Base-by-base conservation (phyloP, 2,888 invertebrate genomes). In the Nephrotoma flavescens region DNA sequence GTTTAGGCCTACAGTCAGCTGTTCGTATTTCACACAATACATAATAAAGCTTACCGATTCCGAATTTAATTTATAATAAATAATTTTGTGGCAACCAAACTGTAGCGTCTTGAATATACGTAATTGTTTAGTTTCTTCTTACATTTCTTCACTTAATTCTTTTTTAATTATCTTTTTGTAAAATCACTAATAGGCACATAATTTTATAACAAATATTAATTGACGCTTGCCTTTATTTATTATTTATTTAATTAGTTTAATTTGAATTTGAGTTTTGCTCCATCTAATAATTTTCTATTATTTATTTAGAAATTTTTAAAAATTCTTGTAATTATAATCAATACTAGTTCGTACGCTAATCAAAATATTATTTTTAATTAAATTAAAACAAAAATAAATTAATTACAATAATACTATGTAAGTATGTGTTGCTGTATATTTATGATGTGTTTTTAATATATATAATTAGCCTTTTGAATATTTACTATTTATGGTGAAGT, bases 111-210 rank as follows among this genome's bases (percentile, higher is more conserved):
- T 85, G 42, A 42, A 6, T 41, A 41, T 83, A n/a, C 6, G 42
- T 15, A 31, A 44, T 85, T 19, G 15, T 12, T 15, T 85, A 85
- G 42, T 85, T 85, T 42, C 41, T 12, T 42, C 41, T 15, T 42
- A 42, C 5, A 85, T 15, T 41, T 85, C 6, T 85, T 84, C 4
- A 15, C 12, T 84, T 41, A 15, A 42, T 84, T 84, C 11, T 15
- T 44, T 44, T 85, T 71, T 71, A 71, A 71, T 71, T 12, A 86
- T 86, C 45, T 45, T 44, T 31, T 86, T 45, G 44, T 86, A 47
- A 47, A 31, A 86, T 45, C 86, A 86, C 86, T 86, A 86, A 45
- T 86, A 86, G 86, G 86, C 86, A 86, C 86, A 86, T 86, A 45
- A 47, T 86, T 45, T 31, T 85, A 44, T 85, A 44, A 52, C 45